These are phyloP conservation scores for Acridotheres tristis DNA, from an alignment of 2,797 vertebrate species.

Conservation along the genomic window DNA sequence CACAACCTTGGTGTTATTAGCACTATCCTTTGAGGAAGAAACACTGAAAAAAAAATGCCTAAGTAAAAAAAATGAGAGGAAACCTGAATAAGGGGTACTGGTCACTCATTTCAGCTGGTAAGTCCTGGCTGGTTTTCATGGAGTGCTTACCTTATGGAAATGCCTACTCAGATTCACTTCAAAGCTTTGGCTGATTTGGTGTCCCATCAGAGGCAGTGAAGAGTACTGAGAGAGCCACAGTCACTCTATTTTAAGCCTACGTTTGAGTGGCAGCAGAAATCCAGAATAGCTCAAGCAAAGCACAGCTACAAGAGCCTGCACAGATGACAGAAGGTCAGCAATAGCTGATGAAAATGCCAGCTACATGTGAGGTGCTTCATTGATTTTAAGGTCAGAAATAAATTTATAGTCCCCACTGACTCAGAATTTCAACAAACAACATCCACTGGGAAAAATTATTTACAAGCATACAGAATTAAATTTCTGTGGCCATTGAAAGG, in stretches of 20 bases:
- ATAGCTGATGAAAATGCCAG: not conserved
- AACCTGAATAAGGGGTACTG: not conserved
- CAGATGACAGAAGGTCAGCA: not conserved
- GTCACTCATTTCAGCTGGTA: not conserved
- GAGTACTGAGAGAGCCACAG: not conserved
- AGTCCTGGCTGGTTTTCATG: not conserved
- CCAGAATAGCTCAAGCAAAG: not conserved
- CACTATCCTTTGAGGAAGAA: not conserved
- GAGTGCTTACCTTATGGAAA: not conserved
- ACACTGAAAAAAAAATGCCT: not conserved
- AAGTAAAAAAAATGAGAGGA: not conserved
- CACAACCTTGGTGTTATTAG: not conserved
- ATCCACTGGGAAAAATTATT: not conserved
- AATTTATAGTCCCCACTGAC: not conserved
- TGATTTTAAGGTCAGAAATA: not conserved
- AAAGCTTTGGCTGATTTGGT: not conserved
- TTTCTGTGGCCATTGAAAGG: not conserved
- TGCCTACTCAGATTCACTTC: not conserved
- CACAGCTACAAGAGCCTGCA: not conserved
- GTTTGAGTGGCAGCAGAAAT: not conserved
- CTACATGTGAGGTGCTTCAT: not conserved
- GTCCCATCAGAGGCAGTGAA: not conserved
- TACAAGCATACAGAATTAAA: not conserved
- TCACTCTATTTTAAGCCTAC: not conserved
- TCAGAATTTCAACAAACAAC: not conserved